These are phyloP conservation scores for Manis crassicaudata DNA, from an alignment of 2,797 vertebrate genomes.

Conservation along the genomic window DNA sequence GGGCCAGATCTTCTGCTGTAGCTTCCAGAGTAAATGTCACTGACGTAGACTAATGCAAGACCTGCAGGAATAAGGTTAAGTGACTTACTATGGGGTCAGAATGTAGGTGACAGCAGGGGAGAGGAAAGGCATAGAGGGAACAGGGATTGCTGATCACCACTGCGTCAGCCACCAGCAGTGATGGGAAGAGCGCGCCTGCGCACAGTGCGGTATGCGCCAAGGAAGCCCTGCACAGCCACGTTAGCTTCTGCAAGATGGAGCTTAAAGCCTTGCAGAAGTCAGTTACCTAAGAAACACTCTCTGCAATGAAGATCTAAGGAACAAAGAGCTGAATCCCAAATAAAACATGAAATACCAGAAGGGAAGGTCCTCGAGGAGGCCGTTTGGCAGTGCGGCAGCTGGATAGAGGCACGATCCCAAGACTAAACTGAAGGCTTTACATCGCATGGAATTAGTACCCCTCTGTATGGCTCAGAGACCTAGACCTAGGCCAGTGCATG, in stretches of 20 bases:
- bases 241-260: not conserved
- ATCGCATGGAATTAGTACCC: not conserved
- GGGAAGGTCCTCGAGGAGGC: not conserved
- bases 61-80: not conserved
- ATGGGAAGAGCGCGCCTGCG: not conserved
- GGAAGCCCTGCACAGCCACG: not conserved
- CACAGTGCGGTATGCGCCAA: not conserved
- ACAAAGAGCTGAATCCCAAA: slow-evolving; percentile 31
- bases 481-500: not conserved
- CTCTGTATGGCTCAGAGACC: not conserved
- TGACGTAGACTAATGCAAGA: not conserved
- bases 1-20: not conserved
- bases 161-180: not conserved
- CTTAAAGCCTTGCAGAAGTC: slow-evolving; percentile 33
- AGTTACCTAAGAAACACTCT: slow-evolving; percentile 24
- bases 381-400: not conserved
- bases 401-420: not conserved
- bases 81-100: not conserved
- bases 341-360: not conserved
- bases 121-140: not conserved
- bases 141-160: not conserved
- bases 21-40: not conserved
- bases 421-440: not conserved
- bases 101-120: not conserved
- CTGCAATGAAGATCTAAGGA: slow-evolving; percentile 5